A percentile compares a stretch with the other conserved stretches of the same genome.
These are phyloP conservation scores for Acanthosepion esculentum DNA, from an alignment of 2,888 invertebrate genomes.

Conservation along the genomic window DNA sequence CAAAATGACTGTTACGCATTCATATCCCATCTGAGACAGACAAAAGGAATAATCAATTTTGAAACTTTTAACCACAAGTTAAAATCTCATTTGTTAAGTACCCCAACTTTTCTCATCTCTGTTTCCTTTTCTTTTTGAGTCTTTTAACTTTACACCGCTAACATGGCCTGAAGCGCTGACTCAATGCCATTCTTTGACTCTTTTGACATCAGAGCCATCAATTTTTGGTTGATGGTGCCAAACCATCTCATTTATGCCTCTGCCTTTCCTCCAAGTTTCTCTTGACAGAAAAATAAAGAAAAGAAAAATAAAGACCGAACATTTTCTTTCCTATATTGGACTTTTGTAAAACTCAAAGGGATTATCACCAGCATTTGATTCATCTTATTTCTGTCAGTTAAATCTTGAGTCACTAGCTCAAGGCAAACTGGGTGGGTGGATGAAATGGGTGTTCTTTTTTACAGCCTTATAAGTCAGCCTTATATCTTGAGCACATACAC, in stretches of 20 bases:
- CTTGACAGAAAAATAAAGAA: conserved; percentile 14
- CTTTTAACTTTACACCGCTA: not conserved
- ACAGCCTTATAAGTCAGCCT: not conserved
- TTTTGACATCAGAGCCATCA: not conserved
- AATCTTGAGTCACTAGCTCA: not conserved
- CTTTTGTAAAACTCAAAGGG: not conserved
- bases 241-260: conserved; percentile 11
- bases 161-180: not conserved
- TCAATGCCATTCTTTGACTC: conserved; percentile 4
- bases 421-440: not conserved
- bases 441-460: not conserved
- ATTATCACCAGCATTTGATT: not conserved
- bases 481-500: not conserved
- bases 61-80: not conserved
- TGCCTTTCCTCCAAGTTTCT: not conserved
- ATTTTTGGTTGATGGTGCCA: conserved; percentile 33
- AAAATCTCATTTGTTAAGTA: not conserved
- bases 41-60: not conserved
- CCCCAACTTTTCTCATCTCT: not conserved
- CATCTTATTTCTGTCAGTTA: not conserved
- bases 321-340: conserved; percentile 4
- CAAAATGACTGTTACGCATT: not conserved
- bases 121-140: not conserved
- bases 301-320: not conserved
- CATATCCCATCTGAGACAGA: not conserved